These are phyloP conservation scores for Trematomus loennbergii DNA, from an alignment of 2,113 vertebrate genomes.

Conservation along the genomic window DNA sequence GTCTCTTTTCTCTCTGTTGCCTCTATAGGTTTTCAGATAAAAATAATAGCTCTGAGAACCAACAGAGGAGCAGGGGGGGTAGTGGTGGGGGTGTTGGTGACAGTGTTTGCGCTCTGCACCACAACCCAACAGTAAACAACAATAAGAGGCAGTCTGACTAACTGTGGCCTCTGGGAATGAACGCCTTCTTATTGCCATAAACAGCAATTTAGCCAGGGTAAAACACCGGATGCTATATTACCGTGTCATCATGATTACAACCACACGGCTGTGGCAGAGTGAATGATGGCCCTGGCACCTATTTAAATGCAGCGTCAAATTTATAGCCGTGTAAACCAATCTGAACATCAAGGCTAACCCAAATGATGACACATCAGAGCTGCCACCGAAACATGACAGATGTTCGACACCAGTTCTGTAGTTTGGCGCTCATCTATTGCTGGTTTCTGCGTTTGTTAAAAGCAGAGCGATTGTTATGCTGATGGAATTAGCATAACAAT, in stretches of 20 bases:
- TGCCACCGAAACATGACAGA: constrained; percentile 50
- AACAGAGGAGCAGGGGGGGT: constrained; percentile 10
- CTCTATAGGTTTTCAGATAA: constrained; percentile 75
- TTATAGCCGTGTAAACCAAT: constrained; percentile 56
- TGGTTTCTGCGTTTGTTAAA: constrained; percentile 10
- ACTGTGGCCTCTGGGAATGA: constrained; percentile 71
- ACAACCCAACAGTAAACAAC: constrained; percentile 68
- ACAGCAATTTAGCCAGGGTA: constrained; percentile 70
- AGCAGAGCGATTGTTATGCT: constrained; percentile 13
- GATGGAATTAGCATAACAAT: constrained; percentile 28
- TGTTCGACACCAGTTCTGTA: neutral
- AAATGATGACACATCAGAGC: constrained; percentile 44
- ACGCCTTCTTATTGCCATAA: constrained; percentile 71
- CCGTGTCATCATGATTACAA: constrained; percentile 67
- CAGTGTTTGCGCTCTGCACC: constrained; percentile 70
- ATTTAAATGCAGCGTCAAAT: constrained; percentile 62
- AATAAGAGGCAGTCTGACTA: constrained; percentile 71
- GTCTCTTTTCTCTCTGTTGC: constrained; percentile 58
- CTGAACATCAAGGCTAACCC: constrained; percentile 62
- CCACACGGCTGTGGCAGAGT: constrained; percentile 57
- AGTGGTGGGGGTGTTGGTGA: constrained; percentile 46
- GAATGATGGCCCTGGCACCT: constrained; percentile 60
- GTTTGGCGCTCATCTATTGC: neutral
- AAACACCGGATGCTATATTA: constrained; percentile 59
- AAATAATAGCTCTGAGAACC: constrained; percentile 77